A percentile compares a stretch with the other conserved stretches of the same genome.
These are phyloP conservation scores for Nomada fucata DNA, from an alignment of 2,888 invertebrate genomes.

Conservation along the genomic window DNA sequence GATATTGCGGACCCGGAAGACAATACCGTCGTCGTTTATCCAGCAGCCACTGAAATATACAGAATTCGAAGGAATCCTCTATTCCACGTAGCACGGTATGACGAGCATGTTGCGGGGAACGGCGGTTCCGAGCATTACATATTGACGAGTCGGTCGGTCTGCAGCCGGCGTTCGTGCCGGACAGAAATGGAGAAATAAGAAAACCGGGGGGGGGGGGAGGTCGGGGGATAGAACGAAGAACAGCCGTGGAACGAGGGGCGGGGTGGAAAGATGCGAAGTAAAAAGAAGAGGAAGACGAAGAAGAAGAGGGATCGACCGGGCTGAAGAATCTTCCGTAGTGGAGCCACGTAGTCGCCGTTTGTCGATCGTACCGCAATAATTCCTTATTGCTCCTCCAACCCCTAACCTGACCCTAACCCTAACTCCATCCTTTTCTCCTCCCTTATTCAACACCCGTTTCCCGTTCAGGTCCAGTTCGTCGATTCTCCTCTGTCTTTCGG, in stretches of 20 bases:
- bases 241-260: not conserved
- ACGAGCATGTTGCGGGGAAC: slow-evolving; percentile 59
- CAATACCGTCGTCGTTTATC: slow-evolving; percentile 26
- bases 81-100: slow-evolving; percentile 66
- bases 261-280: slow-evolving; percentile 27
- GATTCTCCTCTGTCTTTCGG: not conserved
- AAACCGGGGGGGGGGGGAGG: not conserved
- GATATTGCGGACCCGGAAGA: not conserved
- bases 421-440: slow-evolving; percentile 72
- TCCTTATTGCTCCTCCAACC: slow-evolving; percentile 83
- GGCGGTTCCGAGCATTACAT: slow-evolving; percentile 70
- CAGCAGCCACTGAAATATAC: slow-evolving; percentile 67
- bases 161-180: slow-evolving; percentile 28
- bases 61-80: slow-evolving; percentile 62
- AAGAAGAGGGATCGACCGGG: slow-evolving; percentile 60
- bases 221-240: slow-evolving; percentile 21
- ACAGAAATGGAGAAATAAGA: not conserved
- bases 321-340: slow-evolving; percentile 79
- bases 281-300: slow-evolving; percentile 51
- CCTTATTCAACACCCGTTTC: slow-evolving; percentile 14
- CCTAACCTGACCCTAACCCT: slow-evolving; percentile 74
- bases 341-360: slow-evolving; percentile 84
- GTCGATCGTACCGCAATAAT: slow-evolving; percentile 84
- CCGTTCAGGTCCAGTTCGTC: not conserved
- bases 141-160: slow-evolving; percentile 70